These are phyloP conservation scores for Drosophila robusta DNA, from an alignment of 2,888 invertebrate genomes.

Conservation along the genomic window DNA sequence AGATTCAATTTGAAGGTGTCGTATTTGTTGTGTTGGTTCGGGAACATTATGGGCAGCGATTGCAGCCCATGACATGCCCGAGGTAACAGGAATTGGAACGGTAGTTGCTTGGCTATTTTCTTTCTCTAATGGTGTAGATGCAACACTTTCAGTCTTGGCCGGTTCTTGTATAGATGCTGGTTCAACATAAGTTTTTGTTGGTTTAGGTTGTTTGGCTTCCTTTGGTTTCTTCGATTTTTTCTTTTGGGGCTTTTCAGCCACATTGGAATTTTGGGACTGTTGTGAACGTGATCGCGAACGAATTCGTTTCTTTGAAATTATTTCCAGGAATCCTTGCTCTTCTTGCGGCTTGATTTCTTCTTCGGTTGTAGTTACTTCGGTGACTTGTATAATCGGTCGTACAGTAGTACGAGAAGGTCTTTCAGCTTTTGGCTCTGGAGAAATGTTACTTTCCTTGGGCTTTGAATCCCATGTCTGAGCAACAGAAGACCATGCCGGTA, in stretches of 20 bases:
- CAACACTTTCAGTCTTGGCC: not conserved
- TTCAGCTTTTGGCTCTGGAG: constrained; percentile 20
- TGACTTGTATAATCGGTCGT: constrained; percentile 76
- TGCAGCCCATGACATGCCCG: constrained; percentile 80
- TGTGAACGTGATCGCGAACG: constrained; percentile 87
- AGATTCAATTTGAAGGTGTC: constrained; percentile 54
- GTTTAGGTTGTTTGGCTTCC: constrained; percentile 18
- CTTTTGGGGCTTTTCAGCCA: constrained; percentile 85
- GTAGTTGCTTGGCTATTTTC: constrained; percentile 4
- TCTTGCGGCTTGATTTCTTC: constrained; percentile 58
- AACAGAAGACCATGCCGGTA: constrained; percentile 71
- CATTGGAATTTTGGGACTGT: constrained; percentile 72
- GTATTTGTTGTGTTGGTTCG: constrained; percentile 75
- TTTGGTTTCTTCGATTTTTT: constrained; percentile 78
- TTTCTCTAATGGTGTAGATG: constrained; percentile 1
- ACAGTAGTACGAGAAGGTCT: constrained; percentile 68
- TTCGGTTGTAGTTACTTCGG: constrained; percentile 50
- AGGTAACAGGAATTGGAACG: constrained; percentile 29
- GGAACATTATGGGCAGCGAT: constrained; percentile 81
- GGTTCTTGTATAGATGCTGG: constrained; percentile 4
- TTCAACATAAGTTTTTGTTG: constrained; percentile 3
- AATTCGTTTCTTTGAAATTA: constrained; percentile 85
- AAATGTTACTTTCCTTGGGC: constrained; percentile 3
- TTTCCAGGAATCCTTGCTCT: constrained; percentile 86
- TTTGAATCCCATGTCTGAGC: constrained; percentile 42